Evolutionary conservation across 2,113 vertebrate genomes (phyloP).

Genomic region (Carollia perspicillata): DNA sequence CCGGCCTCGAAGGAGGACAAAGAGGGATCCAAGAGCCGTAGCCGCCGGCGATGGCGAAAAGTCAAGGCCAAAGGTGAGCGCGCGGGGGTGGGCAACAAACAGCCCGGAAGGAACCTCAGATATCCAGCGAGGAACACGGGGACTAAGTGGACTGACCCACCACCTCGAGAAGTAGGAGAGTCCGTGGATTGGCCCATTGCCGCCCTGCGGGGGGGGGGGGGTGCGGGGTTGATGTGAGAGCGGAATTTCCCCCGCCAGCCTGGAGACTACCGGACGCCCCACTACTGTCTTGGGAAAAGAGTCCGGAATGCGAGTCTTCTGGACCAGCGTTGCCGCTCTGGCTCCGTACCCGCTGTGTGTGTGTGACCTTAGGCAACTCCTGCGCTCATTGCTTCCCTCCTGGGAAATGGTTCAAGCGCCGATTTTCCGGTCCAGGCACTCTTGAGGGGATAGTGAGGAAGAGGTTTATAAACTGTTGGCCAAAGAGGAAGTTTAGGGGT

Average conservation of each 20-base stretch:
- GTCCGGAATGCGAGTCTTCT: not conserved
- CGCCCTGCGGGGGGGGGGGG: not conserved
- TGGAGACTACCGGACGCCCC: not conserved
- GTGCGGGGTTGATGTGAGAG: not conserved
- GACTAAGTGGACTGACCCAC: conserved; percentile 15
- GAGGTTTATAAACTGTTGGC: not conserved
- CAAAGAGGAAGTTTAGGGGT: conserved; percentile 26
- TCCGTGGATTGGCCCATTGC: not conserved
- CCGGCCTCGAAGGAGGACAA: conserved; percentile 4
- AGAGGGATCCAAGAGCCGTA: conserved; percentile 20
- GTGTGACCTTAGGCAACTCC: not conserved
- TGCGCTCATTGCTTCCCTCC: not conserved
- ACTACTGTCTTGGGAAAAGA: conserved; percentile 25
- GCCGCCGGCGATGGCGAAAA: conserved; percentile 62
- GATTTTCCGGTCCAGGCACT: not conserved
- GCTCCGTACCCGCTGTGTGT: not conserved
- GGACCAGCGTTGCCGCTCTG: not conserved
- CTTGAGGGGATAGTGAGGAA: not conserved
- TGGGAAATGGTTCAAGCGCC: not conserved
- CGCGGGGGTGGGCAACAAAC: not conserved
- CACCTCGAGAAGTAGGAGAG: not conserved
- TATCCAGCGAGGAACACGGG: not conserved
- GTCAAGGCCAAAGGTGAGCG: conserved; percentile 70
- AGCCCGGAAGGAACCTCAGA: not conserved
- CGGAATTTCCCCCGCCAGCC: not conserved